Evolutionary conservation across 2,113 vertebrate species (phyloP), one percentile per base, ranked within the genome.

Genomic region (Dipodomys spectabilis): DNA sequence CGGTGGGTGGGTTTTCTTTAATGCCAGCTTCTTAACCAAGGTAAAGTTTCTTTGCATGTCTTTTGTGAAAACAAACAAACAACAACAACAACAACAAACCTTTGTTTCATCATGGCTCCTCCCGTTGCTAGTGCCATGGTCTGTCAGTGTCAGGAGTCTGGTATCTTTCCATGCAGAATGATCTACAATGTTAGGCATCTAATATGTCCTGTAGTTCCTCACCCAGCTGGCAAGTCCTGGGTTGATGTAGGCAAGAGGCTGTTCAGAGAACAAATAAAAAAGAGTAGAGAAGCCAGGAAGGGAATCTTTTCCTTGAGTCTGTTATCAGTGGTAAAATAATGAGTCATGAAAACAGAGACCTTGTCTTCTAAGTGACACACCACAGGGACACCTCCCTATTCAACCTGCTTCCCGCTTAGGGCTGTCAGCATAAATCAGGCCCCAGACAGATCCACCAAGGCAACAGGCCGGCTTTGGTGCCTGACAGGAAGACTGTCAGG

Each of bases 281-380:
- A 9, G 49, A n/a, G 53, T 57, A 16, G 13, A 57, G 25, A 32
- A n/a, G 12, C 18, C 5, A 57, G 35, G 12, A 82, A 80, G 68
- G 32, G 89, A 96, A 57, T 4, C 27, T 93, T 92, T 87, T 75
- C 68, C 49, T 83, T n/a, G 45, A 81, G 77, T 8, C 4, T 25
- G 60, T 28, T 94, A 94, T 91, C 64, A 44, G 23, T 75, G 44
- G 25, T 92, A 16, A 85, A 92, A 89, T 30, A 65, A 80, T 73
- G 79, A 92, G 22, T 94, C 67, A 82, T 81, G 18, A 67, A 91
- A 85, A 88, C 3, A 67, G 44, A 93, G 30, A 60, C 71, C 7
- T 83, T 71, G 30, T 32, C 7, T 69, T 91, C 81, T 82, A 85
- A 85, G 39, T 79, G 88, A 57, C n/a, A 72, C 27, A 20, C 7